Evolutionary conservation across 2,797 vertebrate genomes (phyloP).

Genomic region (Hozukius guyotensis): DNA sequence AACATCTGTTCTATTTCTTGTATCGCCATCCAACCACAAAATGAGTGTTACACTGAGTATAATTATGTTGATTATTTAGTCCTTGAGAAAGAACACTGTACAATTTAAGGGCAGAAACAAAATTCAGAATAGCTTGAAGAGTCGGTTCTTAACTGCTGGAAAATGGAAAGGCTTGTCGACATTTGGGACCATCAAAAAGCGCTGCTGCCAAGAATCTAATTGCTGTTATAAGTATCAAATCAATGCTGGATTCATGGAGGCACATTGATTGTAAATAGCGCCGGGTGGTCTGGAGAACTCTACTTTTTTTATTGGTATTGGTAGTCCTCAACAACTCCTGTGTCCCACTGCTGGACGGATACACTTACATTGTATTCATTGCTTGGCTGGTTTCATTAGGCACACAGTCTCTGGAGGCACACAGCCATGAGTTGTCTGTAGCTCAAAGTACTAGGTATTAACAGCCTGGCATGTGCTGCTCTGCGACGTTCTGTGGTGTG

Average conservation of each 20-base stretch:
- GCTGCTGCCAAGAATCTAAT: conserved; percentile 7
- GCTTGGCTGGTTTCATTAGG: conserved; percentile 64
- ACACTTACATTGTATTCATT: conserved; percentile 30
- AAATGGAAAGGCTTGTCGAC: neutral
- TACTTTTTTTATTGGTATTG: conserved; percentile 16
- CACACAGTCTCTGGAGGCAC: conserved; percentile 46
- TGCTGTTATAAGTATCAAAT: conserved; percentile 20
- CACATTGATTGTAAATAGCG: conserved; percentile 26
- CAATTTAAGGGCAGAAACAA: conserved; percentile 46
- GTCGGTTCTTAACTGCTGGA: neutral
- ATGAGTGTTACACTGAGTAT: conserved; percentile 65
- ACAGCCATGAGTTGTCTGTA: conserved; percentile 45
- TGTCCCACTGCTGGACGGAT: conserved; percentile 26
- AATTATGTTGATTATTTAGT: conserved; percentile 81
- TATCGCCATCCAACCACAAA: conserved; percentile 76
- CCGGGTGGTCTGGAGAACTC: conserved; percentile 12
- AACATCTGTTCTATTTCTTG: conserved; percentile 78
- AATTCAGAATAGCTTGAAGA: conserved; percentile 12
- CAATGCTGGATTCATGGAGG: conserved; percentile 15
- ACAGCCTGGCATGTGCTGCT: conserved; percentile 41
- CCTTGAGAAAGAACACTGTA: conserved; percentile 71
- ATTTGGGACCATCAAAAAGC: neutral
- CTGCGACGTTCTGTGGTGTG: conserved; percentile 25
- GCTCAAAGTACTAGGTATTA: conserved; percentile 49
- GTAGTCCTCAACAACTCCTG: neutral